These are phyloP conservation scores for Caenorhabditis afra DNA, from an alignment of 2,888 invertebrate species.

Conservation along the genomic window DNA sequence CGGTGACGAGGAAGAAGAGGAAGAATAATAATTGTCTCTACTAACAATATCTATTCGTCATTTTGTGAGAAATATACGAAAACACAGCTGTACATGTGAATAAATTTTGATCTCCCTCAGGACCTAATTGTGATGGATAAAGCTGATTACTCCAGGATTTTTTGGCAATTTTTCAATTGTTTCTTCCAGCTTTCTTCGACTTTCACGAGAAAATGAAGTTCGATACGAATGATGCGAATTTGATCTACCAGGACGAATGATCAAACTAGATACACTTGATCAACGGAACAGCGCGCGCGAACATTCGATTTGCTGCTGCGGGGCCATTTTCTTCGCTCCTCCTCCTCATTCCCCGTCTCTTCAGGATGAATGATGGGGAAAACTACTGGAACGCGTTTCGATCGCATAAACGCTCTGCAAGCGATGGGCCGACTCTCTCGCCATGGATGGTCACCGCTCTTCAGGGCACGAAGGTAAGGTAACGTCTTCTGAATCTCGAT, in stretches of 20 bases:
- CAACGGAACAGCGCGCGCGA: conserved; percentile 29
- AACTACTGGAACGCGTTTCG: conserved; percentile 71
- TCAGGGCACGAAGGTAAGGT: conserved; percentile 65
- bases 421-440: conserved; percentile 64
- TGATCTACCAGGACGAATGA: conserved; percentile 13
- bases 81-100: too few species aligned
- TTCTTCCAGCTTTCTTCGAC: too few species aligned
- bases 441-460: conserved; percentile 72
- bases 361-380: conserved; percentile 64
- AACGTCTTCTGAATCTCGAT: not conserved
- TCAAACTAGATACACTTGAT: conserved; percentile 11
- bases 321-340: not conserved
- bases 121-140: too few species aligned
- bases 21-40: conserved; percentile 16
- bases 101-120: conserved; percentile 15
- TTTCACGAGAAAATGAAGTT: too few species aligned
- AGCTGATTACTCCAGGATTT: too few species aligned
- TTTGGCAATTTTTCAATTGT: not conserved
- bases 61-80: too few species aligned
- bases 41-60: not conserved
- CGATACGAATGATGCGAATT: not conserved
- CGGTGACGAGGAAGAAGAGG: conserved; percentile 74
- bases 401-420: conserved; percentile 67
- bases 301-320: not conserved
- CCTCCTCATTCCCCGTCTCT: conserved; percentile 10